Conservation (phyloP, 1,140 invertebrate species). For the Nebria ingens region DNA sequence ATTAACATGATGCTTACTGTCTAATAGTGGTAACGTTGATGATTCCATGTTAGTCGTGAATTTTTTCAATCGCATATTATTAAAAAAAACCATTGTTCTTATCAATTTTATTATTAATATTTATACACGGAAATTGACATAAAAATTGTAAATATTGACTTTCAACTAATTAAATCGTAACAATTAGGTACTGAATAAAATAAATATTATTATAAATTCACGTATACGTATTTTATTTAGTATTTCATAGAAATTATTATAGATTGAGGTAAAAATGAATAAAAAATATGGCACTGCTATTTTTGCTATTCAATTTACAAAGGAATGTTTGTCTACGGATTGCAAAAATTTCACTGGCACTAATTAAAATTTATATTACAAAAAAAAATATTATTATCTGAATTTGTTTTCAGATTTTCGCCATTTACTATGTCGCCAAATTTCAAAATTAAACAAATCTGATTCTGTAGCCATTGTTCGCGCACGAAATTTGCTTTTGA, state of each 20-base stretch:
- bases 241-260: constrained; percentile 4
- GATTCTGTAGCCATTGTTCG: constrained; percentile 21
- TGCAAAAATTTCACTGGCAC: constrained; percentile 8
- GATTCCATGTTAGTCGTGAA: background rate
- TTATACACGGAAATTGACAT: background rate
- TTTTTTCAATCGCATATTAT: background rate
- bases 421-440: constrained; percentile 33
- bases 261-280: background rate
- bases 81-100: background rate
- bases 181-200: background rate
- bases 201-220: background rate
- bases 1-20: background rate
- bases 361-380: constrained; percentile 13
- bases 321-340: constrained; percentile 11
- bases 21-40: background rate
- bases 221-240: background rate
- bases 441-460: constrained; percentile 23
- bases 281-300: constrained; percentile 4
- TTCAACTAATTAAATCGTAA: background rate
- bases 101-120: background rate
- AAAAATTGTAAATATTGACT: background rate
- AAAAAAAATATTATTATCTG: constrained; percentile 23
- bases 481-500: background rate
- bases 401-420: constrained; percentile 24
- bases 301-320: constrained; percentile 5